Evolutionary conservation across 2,888 invertebrate genomes (phyloP).

Genomic region (Ectobius pallidus): DNA sequence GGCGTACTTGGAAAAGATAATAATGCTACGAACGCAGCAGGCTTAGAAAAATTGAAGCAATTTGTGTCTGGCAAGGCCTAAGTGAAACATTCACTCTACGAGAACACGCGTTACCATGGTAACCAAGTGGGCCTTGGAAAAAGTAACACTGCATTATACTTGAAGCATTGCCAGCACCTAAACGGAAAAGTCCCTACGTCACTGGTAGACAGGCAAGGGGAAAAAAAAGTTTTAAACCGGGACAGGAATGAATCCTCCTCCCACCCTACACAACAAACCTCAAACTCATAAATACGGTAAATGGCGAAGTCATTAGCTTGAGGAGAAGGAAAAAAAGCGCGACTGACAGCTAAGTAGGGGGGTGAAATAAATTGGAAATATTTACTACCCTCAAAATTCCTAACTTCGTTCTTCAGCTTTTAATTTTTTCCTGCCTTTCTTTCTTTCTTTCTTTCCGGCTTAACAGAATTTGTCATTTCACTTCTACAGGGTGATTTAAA

Average conservation of each 20-base stretch:
- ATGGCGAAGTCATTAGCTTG: background rate
- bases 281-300: background rate
- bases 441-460: background rate
- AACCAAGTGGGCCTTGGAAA: too few relatives aligned
- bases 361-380: slow-evolving; percentile 5
- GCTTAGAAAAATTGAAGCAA: too few relatives aligned
- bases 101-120: too few relatives aligned
- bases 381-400: slow-evolving; percentile 7
- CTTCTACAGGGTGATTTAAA: background rate
- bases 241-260: background rate
- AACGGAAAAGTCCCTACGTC: background rate
- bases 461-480: background rate
- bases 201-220: too few relatives aligned
- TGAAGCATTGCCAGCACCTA: background rate
- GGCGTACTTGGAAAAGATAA: too few relatives aligned
- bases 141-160: background rate
- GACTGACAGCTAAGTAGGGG: background rate
- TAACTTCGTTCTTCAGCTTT: background rate
- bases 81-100: too few relatives aligned
- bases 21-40: too few relatives aligned
- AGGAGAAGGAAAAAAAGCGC: background rate
- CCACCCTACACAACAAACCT: background rate
- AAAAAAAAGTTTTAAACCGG: too few relatives aligned
- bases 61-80: too few relatives aligned
- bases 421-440: background rate